phyloP scores from a whole-genome alignment of 2,888 invertebrate species.

The Limnephilus marmoratus region DNA sequence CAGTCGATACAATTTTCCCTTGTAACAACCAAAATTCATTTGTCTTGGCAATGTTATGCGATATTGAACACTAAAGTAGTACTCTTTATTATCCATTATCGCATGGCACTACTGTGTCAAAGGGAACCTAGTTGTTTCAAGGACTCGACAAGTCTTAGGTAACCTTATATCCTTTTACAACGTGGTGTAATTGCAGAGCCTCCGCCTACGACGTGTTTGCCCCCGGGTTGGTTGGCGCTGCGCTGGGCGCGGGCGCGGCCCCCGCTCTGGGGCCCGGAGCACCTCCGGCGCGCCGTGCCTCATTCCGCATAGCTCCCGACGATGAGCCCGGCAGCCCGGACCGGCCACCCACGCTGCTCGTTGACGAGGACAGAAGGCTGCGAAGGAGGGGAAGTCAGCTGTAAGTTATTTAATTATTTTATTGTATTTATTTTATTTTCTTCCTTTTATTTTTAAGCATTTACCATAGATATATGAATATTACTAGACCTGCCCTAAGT shows the following conservation, averaged over 20 bases:
- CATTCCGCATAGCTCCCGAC: slow-evolving; percentile 79
- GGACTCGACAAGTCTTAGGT: no score
- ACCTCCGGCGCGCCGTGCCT: slow-evolving; percentile 78
- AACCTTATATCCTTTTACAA: background rate
- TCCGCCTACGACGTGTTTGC: slow-evolving; percentile 92
- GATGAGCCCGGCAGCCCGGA: slow-evolving; percentile 79
- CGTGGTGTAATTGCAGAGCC: slow-evolving; percentile 73
- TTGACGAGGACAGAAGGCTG: slow-evolving; percentile 86
- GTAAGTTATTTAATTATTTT: slow-evolving; percentile 77
- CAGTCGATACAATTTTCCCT: no score
- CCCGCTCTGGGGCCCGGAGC: slow-evolving; percentile 71
- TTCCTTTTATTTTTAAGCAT: background rate
- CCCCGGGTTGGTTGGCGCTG: slow-evolving; percentile 64
- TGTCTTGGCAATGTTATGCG: no score
- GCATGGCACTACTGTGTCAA: no score
- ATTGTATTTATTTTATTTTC: background rate
- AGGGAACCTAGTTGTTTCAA: no score
- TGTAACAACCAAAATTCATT: no score
- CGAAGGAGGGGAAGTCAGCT: slow-evolving; percentile 89
- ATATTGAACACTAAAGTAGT: no score
- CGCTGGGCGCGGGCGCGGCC: slow-evolving; percentile 58
- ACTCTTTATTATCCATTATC: no score
- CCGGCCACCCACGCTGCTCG: slow-evolving; percentile 78
- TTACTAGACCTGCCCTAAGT: no score
- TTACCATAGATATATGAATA: no score